Evolutionary conservation across 1,140 invertebrate genomes (phyloP).

Genomic region (Neodiprion lecontei): DNA sequence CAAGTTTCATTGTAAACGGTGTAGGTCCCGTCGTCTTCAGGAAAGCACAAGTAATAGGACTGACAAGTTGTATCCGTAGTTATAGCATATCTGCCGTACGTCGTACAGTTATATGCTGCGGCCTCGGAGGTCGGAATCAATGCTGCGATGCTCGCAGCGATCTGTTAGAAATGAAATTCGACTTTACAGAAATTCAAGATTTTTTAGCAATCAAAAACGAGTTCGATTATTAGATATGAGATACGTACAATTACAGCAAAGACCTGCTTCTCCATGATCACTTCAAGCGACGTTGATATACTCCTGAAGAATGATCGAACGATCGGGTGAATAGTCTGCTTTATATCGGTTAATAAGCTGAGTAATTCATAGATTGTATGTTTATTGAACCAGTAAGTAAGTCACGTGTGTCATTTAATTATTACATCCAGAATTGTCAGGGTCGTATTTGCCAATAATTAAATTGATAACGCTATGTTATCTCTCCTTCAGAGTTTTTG

Average conservation of each 20-base stretch:
- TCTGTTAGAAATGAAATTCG: background rate
- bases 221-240: background rate
- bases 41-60: background rate
- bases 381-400: conserved; percentile 5
- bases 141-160: background rate
- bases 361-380: background rate
- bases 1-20: background rate
- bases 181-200: background rate
- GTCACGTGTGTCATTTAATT: background rate
- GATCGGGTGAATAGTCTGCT: background rate
- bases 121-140: background rate
- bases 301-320: background rate
- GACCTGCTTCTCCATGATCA: background rate
- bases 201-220: background rate
- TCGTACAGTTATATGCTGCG: background rate
- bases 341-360: background rate
- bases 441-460: background rate
- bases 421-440: background rate
- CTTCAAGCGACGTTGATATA: background rate
- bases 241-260: background rate
- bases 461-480: background rate
- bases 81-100: background rate
- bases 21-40: background rate
- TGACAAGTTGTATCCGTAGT: background rate
- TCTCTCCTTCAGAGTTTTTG: background rate